A percentile compares a stretch with the other conserved stretches of the same genome.
phyloP scores from a whole-genome alignment of 1,140 invertebrate species.

The Thaumetopoea pityocampa region DNA sequence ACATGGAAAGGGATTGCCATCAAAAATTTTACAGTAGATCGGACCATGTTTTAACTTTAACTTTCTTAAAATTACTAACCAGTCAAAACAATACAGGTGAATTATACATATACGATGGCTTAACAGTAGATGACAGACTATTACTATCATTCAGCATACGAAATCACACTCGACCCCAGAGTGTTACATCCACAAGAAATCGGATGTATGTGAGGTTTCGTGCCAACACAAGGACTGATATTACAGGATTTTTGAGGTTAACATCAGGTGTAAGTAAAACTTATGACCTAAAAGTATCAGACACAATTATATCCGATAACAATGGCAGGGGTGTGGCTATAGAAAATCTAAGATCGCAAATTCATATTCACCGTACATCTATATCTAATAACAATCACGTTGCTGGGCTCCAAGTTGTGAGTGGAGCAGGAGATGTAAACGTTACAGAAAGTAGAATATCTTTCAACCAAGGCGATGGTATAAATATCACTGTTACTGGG shows the following conservation, averaged over 20 bases:
- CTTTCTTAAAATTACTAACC: constrained; percentile 87
- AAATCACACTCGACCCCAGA: constrained; percentile 90
- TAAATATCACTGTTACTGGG: constrained; percentile 94
- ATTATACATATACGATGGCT: constrained; percentile 88
- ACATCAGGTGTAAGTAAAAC: constrained; percentile 87
- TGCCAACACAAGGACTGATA: constrained; percentile 81
- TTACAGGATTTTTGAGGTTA: constrained; percentile 85
- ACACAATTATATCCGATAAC: constrained; percentile 91
- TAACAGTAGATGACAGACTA: constrained; percentile 81
- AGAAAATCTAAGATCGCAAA: constrained; percentile 88
- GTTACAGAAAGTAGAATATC: constrained; percentile 92
- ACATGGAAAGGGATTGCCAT: constrained; percentile 80
- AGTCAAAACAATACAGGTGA: constrained; percentile 83
- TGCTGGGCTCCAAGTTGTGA: constrained; percentile 90
- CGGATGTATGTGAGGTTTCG: constrained; percentile 86
- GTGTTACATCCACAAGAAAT: constrained; percentile 86
- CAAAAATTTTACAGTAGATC: constrained; percentile 86
- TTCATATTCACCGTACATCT: constrained; percentile 87
- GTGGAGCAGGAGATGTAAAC: constrained; percentile 94
- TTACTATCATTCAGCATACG: constrained; percentile 81
- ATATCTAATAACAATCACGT: constrained; percentile 92
- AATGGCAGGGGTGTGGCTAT: constrained; percentile 93
- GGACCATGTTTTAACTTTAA: constrained; percentile 88
- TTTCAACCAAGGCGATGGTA: constrained; percentile 93
- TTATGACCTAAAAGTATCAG: constrained; percentile 91